Evolutionary conservation across 2,113 vertebrate species (phyloP).

Genomic region (Epinephelus moara): DNA sequence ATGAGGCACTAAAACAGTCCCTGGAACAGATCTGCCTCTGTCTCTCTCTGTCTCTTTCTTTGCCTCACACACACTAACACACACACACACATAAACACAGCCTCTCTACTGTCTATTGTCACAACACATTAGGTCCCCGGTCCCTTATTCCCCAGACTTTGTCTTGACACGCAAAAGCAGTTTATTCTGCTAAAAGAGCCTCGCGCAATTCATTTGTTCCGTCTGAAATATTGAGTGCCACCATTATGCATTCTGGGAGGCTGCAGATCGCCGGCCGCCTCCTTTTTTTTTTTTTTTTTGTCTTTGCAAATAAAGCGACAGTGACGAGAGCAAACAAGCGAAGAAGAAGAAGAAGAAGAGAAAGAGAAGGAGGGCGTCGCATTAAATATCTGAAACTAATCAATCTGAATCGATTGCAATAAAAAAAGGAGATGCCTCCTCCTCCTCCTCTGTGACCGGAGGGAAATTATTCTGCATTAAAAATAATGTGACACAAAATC

Average conservation of each 20-base stretch:
- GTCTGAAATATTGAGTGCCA: conserved; percentile 70
- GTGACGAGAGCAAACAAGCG: background rate
- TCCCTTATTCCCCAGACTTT: conserved; percentile 74
- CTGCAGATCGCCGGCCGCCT: background rate
- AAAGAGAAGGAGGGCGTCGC: background rate
- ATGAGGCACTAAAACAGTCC: conserved; percentile 88
- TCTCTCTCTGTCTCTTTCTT: conserved; percentile 44
- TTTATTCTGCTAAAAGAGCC: conserved; percentile 76
- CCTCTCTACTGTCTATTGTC: conserved; percentile 65
- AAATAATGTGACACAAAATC: conserved; percentile 56
- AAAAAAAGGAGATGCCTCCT: conserved; percentile 7
- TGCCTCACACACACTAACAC: conserved; percentile 18
- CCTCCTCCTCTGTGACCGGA: background rate
- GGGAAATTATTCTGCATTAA: conserved; percentile 44
- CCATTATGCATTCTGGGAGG: conserved; percentile 30
- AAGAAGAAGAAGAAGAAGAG: background rate
- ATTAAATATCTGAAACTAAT: conserved; percentile 53
- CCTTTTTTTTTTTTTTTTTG: background rate
- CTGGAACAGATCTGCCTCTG: conserved; percentile 81
- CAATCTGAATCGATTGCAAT: conserved; percentile 48
- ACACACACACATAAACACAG: conserved; percentile 35
- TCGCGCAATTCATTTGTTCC: conserved; percentile 72
- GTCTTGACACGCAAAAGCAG: conserved; percentile 67
- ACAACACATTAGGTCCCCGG: conserved; percentile 64
- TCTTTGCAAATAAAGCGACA: conserved; percentile 14